Percentiles rank a stretch among this genome's conserved stretches.
phyloP scores from a whole-genome alignment of 2,888 invertebrate species.

The Cephonodes hylas region DNA sequence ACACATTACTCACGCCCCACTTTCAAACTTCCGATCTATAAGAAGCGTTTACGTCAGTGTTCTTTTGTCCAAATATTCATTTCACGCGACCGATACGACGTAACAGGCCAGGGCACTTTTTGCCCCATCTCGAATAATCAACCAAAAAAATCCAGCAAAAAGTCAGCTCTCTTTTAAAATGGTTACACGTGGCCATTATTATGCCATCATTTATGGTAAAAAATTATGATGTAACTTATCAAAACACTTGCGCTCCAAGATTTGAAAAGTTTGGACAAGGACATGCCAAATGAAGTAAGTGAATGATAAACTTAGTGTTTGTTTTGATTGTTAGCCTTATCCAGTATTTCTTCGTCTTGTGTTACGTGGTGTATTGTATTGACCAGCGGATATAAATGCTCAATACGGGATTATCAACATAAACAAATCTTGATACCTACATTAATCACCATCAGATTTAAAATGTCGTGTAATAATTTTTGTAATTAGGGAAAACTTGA shows the following conservation, averaged over 20 bases:
- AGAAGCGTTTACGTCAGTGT: constrained; percentile 5
- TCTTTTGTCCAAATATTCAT: neutral
- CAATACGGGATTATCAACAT: too few relatives aligned
- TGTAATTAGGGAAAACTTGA: too few relatives aligned
- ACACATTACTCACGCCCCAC: neutral
- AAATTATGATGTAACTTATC: constrained; percentile 63
- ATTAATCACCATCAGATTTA: too few relatives aligned
- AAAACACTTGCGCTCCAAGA: constrained; percentile 37
- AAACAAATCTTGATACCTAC: too few relatives aligned
- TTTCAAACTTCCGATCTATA: constrained; percentile 2
- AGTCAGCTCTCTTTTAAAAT: constrained; percentile 62
- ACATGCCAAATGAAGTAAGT: neutral
- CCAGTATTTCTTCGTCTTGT: neutral
- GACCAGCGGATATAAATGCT: neutral
- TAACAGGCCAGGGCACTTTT: constrained; percentile 11
- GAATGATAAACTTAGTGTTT: neutral
- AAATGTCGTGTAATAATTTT: too few relatives aligned
- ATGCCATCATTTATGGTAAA: constrained; percentile 60
- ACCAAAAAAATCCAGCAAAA: constrained; percentile 39
- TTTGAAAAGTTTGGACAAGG: constrained; percentile 16
- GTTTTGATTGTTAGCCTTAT: neutral
- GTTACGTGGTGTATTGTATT: neutral
- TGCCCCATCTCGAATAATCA: constrained; percentile 34
- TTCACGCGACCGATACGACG: constrained; percentile 1
- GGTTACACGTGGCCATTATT: constrained; percentile 59